Conservation (phyloP, 37 sponge, comb jelly and placozoan species). For the Aphrocallistes beatrix region DNA sequence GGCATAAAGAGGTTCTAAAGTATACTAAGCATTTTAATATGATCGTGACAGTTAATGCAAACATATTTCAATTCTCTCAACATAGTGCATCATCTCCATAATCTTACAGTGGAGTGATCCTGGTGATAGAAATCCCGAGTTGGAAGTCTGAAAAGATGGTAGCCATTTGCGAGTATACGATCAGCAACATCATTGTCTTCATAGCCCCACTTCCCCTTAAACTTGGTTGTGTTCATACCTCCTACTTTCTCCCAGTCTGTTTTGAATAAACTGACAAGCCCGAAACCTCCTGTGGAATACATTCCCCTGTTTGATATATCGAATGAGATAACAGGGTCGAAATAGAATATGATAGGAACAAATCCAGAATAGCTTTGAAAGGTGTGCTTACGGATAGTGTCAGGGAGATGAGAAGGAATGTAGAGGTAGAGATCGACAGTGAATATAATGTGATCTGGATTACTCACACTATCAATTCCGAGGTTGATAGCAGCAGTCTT, state of each 20-base stretch:
- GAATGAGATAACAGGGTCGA: not conserved
- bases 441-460: not conserved
- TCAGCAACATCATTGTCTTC: constrained; percentile 10
- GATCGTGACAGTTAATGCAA: too few relatives aligned
- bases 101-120: not conserved
- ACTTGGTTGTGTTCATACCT: constrained; percentile 2
- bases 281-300: not conserved
- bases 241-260: constrained; percentile 10
- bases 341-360: constrained; percentile 4
- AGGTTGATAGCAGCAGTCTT: not conserved
- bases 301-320: too few relatives aligned
- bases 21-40: too few relatives aligned
- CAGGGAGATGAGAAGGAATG: not conserved
- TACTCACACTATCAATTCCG: not conserved
- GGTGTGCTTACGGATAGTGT: constrained; percentile 2
- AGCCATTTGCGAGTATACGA: not conserved
- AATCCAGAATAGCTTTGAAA: not conserved
- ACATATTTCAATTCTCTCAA: too few relatives aligned
- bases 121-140: not conserved
- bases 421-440: not conserved
- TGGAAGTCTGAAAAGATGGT: not conserved
- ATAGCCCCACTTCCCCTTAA: constrained; percentile 14
- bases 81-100: too few relatives aligned
- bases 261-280: constrained; percentile 14
- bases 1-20: too few relatives aligned